Percentiles rank a stretch among this genome's conserved stretches.
These are phyloP conservation scores for Hyles lineata DNA, from an alignment of 2,888 invertebrate genomes.

Conservation along the genomic window DNA sequence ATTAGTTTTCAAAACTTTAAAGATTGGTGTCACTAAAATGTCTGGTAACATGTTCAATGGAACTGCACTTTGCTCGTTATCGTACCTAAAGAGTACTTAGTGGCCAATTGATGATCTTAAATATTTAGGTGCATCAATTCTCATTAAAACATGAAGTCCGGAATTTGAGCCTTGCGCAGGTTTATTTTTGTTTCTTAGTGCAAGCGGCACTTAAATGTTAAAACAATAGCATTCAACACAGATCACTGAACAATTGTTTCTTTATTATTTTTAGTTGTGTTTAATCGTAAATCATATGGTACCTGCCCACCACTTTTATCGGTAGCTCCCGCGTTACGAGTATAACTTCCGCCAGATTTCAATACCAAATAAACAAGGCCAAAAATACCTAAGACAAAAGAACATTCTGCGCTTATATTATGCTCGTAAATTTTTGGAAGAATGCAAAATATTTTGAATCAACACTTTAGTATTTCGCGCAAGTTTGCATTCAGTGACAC, in stretches of 20 bases:
- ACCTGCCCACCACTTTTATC: slow-evolving; percentile 34
- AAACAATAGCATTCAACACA: neutral
- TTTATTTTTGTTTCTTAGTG: slow-evolving; percentile 24
- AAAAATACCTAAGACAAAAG: slow-evolving; percentile 43
- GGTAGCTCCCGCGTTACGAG: slow-evolving; percentile 36
- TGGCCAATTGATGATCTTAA: too few relatives aligned
- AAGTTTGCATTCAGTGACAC: neutral
- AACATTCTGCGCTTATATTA: slow-evolving; percentile 37
- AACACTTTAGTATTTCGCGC: slow-evolving; percentile 36
- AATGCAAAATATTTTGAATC: slow-evolving; percentile 52
- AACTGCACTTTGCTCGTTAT: too few relatives aligned
- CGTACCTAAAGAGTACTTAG: too few relatives aligned
- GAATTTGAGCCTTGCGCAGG: neutral
- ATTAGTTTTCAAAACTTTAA: too few relatives aligned
- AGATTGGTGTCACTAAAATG: too few relatives aligned
- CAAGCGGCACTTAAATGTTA: slow-evolving; percentile 7
- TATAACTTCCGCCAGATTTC: slow-evolving; percentile 41
- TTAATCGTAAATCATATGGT: slow-evolving; percentile 23
- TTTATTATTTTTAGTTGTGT: slow-evolving; percentile 26
- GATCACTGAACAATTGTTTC: neutral
- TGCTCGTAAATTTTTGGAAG: slow-evolving; percentile 52
- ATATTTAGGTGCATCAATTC: neutral
- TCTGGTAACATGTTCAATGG: too few relatives aligned
- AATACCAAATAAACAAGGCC: slow-evolving; percentile 43
- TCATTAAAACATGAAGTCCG: neutral